A percentile compares a stretch with the other conserved stretches of the same genome.
phyloP scores from a whole-genome alignment of 53 echinoderm and acorn worm species.

The Paelopatides confundens region DNA sequence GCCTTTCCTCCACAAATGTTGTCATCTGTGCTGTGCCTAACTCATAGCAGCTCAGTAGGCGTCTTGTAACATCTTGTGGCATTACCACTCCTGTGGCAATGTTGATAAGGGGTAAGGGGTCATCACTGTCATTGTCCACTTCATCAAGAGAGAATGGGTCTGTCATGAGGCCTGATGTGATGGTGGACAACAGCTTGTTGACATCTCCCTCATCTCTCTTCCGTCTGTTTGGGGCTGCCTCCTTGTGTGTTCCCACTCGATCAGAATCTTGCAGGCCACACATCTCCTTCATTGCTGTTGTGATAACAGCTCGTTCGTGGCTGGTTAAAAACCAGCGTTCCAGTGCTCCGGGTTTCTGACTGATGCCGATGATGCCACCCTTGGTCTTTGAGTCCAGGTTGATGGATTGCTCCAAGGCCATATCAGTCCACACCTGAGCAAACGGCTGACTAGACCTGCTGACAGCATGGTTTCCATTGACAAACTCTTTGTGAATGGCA shows the following conservation, averaged over 20 bases:
- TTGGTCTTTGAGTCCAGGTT: conserved; percentile 76
- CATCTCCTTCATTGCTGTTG: conserved; percentile 57
- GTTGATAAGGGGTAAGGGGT: too few relatives aligned
- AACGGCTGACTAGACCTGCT: not conserved
- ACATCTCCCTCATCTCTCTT: conserved; percentile 24
- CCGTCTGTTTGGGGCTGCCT: not conserved
- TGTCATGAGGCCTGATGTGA: not conserved
- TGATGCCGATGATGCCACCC: conserved; percentile 76
- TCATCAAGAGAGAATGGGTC: too few relatives aligned
- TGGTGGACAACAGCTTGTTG: not conserved
- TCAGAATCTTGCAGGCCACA: conserved; percentile 11
- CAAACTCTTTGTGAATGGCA: not conserved
- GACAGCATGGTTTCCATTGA: conserved; percentile 9
- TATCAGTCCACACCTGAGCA: conserved; percentile 63
- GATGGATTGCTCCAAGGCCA: conserved; percentile 67
- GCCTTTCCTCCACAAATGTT: not conserved
- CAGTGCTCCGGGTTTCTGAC: conserved; percentile 58
- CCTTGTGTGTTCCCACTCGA: not conserved
- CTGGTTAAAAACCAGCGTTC: conserved; percentile 52
- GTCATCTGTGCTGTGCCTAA: not conserved
- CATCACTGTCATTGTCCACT: too few relatives aligned
- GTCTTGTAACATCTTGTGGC: too few relatives aligned
- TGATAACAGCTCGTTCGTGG: conserved; percentile 61
- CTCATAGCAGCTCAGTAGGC: too few relatives aligned
- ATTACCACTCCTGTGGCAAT: too few relatives aligned